phyloP scores from a whole-genome alignment of 2,113 vertebrate species.

The Microcebus murinus region DNA sequence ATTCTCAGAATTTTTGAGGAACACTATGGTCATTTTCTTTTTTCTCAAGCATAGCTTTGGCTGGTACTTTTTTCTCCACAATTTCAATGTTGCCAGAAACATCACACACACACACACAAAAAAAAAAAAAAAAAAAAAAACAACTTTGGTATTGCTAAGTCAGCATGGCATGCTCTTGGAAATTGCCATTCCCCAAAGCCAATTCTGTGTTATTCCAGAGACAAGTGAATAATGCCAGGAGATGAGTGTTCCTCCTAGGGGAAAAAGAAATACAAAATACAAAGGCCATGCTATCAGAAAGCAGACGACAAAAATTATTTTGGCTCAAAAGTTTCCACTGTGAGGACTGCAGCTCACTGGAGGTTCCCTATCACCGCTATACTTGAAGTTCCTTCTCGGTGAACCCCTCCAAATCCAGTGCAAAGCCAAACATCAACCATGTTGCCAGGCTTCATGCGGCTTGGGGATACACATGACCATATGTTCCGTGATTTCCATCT shows the following conservation, averaged over 20 bases:
- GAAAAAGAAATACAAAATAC: neutral
- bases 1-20: neutral
- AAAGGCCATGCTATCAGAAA: neutral
- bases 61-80: neutral
- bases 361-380: accelerated
- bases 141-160: neutral
- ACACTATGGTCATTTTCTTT: neutral
- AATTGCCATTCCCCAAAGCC: neutral
- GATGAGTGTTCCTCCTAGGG: neutral
- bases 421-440: neutral
- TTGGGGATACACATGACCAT: neutral
- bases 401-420: neutral
- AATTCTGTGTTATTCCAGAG: neutral
- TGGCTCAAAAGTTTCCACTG: neutral
- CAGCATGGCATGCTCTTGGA: neutral
- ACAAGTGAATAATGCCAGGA: neutral
- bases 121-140: neutral
- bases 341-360: neutral
- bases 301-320: neutral
- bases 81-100: neutral
- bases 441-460: neutral
- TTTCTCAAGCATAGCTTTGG: neutral
- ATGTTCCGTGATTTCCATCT: neutral
- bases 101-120: neutral
- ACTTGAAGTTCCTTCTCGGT: too few relatives aligned